Evolutionary conservation across 2,113 vertebrate species (phyloP).

Genomic region (Cyprinus carpio): DNA sequence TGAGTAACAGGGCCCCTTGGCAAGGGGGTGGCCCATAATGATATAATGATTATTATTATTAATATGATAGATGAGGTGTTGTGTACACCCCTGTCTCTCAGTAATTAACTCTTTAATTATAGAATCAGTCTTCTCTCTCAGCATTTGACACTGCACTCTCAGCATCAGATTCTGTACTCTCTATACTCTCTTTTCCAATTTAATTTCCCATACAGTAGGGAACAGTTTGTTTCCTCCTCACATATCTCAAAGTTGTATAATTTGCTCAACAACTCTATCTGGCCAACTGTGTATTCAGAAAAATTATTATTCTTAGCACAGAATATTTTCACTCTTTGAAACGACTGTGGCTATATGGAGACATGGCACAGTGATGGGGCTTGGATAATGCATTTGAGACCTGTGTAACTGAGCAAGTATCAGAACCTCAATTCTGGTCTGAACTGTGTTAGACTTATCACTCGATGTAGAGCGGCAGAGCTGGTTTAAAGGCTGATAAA

Average conservation of each 20-base stretch:
- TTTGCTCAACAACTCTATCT: background rate
- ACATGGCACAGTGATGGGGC: conserved; percentile 23
- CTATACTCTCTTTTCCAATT: background rate
- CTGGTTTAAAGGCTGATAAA: conserved; percentile 27
- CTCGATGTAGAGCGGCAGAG: background rate
- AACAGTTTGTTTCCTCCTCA: background rate
- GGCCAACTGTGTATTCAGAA: conserved; percentile 28
- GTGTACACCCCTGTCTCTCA: too few species aligned
- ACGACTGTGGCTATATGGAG: background rate
- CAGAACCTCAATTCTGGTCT: conserved; percentile 22
- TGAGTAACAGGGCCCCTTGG: too few species aligned
- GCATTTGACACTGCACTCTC: background rate
- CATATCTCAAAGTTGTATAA: background rate
- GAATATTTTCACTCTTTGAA: conserved; percentile 43
- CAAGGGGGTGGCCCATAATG: too few species aligned
- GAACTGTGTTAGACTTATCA: background rate
- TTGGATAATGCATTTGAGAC: conserved; percentile 50
- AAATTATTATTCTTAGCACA: conserved; percentile 37
- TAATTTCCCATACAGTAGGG: background rate
- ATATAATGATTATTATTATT: too few species aligned
- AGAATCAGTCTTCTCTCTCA: background rate
- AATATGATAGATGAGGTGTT: too few species aligned
- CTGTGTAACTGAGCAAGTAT: conserved; percentile 30
- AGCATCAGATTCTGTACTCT: background rate
- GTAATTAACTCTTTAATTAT: background rate